phyloP scores from a whole-genome alignment of 2,888 invertebrate genomes.

The Spisula solida region DNA sequence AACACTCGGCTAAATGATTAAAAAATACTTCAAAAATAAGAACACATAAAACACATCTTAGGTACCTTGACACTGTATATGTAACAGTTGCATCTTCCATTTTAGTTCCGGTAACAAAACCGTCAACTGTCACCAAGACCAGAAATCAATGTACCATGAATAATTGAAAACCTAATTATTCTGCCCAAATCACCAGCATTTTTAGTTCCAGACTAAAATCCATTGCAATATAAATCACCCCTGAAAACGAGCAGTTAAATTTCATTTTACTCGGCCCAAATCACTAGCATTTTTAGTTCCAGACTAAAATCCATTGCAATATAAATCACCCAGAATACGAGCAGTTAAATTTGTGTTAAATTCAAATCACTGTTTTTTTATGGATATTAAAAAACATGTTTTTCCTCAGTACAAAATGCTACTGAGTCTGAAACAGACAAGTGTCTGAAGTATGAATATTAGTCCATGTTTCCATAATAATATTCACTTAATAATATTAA shows the following conservation, averaged over 20 bases:
- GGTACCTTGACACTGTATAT: background rate
- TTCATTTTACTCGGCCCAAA: background rate
- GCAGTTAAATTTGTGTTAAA: too few relatives aligned
- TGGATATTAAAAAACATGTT: too few relatives aligned
- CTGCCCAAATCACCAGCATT: background rate
- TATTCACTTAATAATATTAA: too few relatives aligned
- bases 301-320: slow-evolving; percentile 6
- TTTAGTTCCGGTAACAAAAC: background rate
- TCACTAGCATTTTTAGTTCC: background rate
- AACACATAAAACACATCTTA: background rate
- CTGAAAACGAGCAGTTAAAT: background rate
- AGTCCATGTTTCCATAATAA: too few relatives aligned
- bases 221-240: background rate
- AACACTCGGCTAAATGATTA: background rate
- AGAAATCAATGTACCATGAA: slow-evolving; percentile 4
- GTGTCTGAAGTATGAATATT: too few relatives aligned
- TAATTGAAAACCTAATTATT: slow-evolving; percentile 21
- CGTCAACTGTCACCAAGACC: background rate
- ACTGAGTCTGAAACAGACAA: too few relatives aligned
- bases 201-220: slow-evolving; percentile 8
- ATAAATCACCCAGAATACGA: background rate
- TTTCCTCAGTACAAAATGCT: too few relatives aligned
- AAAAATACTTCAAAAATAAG: background rate
- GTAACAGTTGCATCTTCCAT: background rate
- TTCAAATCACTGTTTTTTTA: too few relatives aligned